phyloP scores from a whole-genome alignment of 2,113 vertebrate species.

The Pipa parva region DNA sequence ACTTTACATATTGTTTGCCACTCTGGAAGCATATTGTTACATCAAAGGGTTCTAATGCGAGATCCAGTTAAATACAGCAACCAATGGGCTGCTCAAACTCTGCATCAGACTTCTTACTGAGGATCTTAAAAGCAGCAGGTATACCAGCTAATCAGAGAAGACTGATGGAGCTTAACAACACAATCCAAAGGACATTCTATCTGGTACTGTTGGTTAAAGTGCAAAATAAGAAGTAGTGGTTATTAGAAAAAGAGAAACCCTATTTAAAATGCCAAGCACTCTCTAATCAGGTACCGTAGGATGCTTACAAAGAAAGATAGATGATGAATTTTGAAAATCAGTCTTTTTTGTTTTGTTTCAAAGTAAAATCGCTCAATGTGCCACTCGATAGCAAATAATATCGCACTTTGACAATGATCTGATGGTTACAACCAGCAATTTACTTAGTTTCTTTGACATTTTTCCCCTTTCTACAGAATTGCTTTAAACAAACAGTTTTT shows the following conservation, averaged over 20 bases:
- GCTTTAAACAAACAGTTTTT: conserved; percentile 31
- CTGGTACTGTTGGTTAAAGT: conserved; percentile 23
- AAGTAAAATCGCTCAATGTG: conserved; percentile 9
- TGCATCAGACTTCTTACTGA: conserved; percentile 45
- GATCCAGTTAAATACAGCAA: conserved; percentile 42
- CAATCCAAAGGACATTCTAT: conserved; percentile 45
- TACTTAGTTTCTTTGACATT: conserved; percentile 36
- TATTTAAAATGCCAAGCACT: not conserved
- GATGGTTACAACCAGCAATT: conserved; percentile 11
- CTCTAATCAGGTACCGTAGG: conserved; percentile 16
- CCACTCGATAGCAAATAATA: conserved; percentile 12
- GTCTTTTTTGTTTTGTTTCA: conserved; percentile 11
- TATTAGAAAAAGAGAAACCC: conserved; percentile 14
- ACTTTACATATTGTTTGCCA: conserved; percentile 95
- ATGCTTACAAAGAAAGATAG: conserved; percentile 17
- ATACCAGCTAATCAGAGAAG: conserved; percentile 6
- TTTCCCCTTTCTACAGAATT: conserved; percentile 32
- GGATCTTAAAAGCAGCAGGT: conserved; percentile 26
- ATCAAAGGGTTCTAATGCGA: conserved; percentile 89
- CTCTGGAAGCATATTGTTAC: conserved; percentile 97
- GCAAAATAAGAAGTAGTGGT: conserved; percentile 22
- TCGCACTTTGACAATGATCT: conserved; percentile 13
- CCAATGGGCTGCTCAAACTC: conserved; percentile 48
- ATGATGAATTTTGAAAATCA: conserved; percentile 11
- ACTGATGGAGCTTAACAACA: conserved; percentile 46